Percentiles rank a stretch among this genome's conserved stretches.
phyloP scores from a whole-genome alignment of 2,113 vertebrate genomes.

The Typhlomys cinereus region DNA sequence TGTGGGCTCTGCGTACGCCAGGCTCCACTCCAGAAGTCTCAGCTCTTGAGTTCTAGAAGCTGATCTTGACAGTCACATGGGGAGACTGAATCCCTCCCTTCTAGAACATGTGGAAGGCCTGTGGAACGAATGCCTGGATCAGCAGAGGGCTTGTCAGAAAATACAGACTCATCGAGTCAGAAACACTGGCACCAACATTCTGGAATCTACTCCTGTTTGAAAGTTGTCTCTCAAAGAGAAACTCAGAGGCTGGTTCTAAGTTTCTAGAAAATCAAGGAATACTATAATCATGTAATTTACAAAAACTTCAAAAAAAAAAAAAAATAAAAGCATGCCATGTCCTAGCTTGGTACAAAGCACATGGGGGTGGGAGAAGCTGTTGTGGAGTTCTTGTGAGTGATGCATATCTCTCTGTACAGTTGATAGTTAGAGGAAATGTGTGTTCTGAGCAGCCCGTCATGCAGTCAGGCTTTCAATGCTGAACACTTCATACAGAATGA shows the following conservation, averaged over 20 bases:
- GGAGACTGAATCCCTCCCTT: not conserved
- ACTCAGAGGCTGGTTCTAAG: not conserved
- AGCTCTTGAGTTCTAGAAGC: not conserved
- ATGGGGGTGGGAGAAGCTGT: not conserved
- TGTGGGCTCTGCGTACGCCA: not conserved
- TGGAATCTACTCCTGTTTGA: not conserved
- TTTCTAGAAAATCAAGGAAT: not conserved
- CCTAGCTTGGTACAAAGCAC: not conserved
- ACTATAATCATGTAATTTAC: not conserved
- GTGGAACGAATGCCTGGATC: not conserved
- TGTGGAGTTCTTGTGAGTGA: slow-evolving; percentile 10
- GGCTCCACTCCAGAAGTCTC: not conserved
- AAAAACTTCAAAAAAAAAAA: not conserved
- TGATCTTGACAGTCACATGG: not conserved
- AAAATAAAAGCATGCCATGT: too few species aligned
- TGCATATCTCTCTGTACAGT: not conserved
- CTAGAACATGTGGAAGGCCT: not conserved
- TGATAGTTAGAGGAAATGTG: not conserved
- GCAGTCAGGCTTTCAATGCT: not conserved
- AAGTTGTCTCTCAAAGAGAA: not conserved
- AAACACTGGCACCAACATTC: not conserved
- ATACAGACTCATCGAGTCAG: not conserved
- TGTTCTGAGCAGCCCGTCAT: not conserved
- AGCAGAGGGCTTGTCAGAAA: not conserved
- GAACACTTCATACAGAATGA: not conserved